These are phyloP conservation scores for Cecropterus lyciades DNA, from an alignment of 1,140 invertebrate species.

Conservation along the genomic window DNA sequence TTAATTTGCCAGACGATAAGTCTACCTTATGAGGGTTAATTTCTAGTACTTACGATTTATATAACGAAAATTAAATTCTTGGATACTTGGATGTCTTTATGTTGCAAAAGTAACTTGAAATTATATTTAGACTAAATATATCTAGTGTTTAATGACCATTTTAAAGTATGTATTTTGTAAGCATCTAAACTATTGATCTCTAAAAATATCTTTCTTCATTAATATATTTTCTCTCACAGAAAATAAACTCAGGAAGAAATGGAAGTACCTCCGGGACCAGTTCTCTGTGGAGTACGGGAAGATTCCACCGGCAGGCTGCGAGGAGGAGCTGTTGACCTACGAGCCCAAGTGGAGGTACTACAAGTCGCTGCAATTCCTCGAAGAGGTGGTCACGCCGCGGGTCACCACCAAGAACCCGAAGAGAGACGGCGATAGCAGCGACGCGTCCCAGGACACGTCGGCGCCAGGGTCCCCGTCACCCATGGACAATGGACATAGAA, in stretches of 20 bases:
- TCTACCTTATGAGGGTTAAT: too few species aligned
- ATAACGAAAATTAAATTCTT: too few species aligned
- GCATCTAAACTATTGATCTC: too few species aligned
- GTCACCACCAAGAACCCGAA: constrained; percentile 8
- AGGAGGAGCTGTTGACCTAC: constrained; percentile 8
- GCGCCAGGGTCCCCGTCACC: background rate
- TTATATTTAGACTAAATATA: too few species aligned
- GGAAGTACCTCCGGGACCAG: constrained; percentile 34
- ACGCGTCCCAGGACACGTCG: background rate
- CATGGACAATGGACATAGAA: background rate
- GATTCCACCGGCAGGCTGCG: constrained; percentile 17
- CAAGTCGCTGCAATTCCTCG: constrained; percentile 35
- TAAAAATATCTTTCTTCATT: too few species aligned
- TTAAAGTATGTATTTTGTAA: too few species aligned
- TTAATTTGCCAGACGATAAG: too few species aligned
- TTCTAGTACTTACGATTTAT: too few species aligned
- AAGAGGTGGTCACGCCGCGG: constrained; percentile 29
- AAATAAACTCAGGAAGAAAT: constrained; percentile 38
- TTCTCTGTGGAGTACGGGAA: constrained; percentile 36
- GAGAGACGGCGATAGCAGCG: background rate
- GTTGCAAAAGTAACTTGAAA: too few species aligned
- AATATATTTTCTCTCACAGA: constrained; percentile 10
- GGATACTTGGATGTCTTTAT: too few species aligned
- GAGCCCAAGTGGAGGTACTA: constrained; percentile 34
- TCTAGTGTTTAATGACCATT: too few species aligned